phyloP scores from a whole-genome alignment of 2,888 invertebrate genomes.

The Polydrusus cervinus region DNA sequence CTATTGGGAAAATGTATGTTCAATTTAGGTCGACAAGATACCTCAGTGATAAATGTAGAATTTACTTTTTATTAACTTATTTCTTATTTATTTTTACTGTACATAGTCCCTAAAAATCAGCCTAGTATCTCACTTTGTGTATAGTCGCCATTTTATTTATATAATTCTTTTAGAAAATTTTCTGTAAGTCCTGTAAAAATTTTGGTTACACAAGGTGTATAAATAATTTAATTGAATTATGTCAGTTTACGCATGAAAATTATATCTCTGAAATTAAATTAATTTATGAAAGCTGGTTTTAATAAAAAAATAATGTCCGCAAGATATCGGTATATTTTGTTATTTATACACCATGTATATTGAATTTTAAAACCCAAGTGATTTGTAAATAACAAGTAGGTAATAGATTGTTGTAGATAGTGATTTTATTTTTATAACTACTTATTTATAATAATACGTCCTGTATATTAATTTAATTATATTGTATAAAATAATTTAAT shows the following conservation, averaged over 20 bases:
- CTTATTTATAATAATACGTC: slow-evolving; percentile 48
- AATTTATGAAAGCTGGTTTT: no score
- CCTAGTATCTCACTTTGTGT: slow-evolving; percentile 54
- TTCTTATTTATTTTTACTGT: slow-evolving; percentile 50
- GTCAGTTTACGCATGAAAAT: no score
- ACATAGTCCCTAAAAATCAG: slow-evolving; percentile 55
- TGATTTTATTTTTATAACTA: slow-evolving; percentile 49
- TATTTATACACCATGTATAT: slow-evolving; percentile 17
- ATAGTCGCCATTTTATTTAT: slow-evolving; percentile 40
- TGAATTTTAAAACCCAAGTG: slow-evolving; percentile 33
- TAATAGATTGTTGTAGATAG: slow-evolving; percentile 55
- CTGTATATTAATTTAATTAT: slow-evolving; percentile 42
- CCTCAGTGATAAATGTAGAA: slow-evolving; percentile 27
- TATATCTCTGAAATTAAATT: no score
- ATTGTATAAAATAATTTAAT: slow-evolving; percentile 43
- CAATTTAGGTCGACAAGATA: neutral
- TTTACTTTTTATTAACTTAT: slow-evolving; percentile 45
- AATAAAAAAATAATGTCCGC: no score
- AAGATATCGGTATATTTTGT: neutral
- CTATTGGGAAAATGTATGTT: neutral
- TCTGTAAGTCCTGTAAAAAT: slow-evolving; percentile 7
- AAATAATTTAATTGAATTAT: neutral
- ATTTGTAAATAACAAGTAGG: slow-evolving; percentile 43
- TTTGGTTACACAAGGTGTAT: slow-evolving; percentile 12
- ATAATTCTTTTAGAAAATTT: slow-evolving; percentile 10